Evolutionary conservation across 1,140 invertebrate species (phyloP).

Genomic region (Aphidius gifuensis): DNA sequence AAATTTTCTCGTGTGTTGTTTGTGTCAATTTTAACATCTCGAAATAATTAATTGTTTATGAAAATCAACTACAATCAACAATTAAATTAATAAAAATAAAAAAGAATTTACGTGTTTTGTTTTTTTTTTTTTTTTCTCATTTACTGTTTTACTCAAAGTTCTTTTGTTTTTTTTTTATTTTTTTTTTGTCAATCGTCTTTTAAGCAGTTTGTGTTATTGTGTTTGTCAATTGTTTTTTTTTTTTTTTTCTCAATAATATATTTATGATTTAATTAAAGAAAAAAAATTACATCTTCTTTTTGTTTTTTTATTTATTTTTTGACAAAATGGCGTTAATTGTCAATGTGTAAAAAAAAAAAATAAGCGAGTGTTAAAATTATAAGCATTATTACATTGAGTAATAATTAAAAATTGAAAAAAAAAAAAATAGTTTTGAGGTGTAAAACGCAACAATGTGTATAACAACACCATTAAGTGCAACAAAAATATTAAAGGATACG

Average conservation of each 20-base stretch:
- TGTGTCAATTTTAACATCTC: too few relatives aligned
- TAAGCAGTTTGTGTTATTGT: too few relatives aligned
- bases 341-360: too few relatives aligned
- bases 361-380: too few relatives aligned
- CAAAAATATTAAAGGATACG: slow-evolving; percentile 49
- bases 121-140: too few relatives aligned
- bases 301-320: neutral
- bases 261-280: neutral
- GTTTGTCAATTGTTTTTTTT: neutral
- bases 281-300: neutral
- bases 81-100: too few relatives aligned
- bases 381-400: too few relatives aligned
- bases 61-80: too few relatives aligned
- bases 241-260: neutral
- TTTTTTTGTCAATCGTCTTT: neutral
- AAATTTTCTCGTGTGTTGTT: too few relatives aligned
- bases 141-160: neutral
- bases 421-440: neutral
- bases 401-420: neutral
- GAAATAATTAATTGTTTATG: too few relatives aligned
- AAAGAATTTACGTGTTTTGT: too few relatives aligned
- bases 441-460: slow-evolving; percentile 45
- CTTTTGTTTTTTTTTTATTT: slow-evolving; percentile 1
- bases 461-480: slow-evolving; percentile 46
- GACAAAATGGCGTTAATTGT: slow-evolving; percentile 5